Percentiles rank a stretch among this genome's conserved stretches.
Evolutionary conservation across 2,113 vertebrate genomes (phyloP).

Genomic region (Rhinolophus sinicus): DNA sequence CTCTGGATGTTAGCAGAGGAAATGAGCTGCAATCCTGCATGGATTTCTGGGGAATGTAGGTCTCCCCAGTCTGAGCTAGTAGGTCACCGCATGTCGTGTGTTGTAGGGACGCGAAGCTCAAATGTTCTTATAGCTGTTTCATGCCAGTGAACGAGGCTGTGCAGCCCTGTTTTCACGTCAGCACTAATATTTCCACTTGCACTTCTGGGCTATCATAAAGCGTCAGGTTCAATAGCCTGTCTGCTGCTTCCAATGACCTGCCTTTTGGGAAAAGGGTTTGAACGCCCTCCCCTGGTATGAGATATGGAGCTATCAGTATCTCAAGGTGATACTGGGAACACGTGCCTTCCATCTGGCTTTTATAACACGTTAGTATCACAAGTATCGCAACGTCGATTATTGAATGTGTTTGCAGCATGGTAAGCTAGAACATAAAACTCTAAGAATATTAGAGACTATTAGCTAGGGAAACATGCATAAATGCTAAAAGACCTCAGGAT

Average conservation of each 20-base stretch:
- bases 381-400: background rate
- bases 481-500: background rate
- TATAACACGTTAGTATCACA: background rate
- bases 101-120: background rate
- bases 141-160: background rate
- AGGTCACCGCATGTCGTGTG: background rate
- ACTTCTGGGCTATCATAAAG: background rate
- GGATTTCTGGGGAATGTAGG: background rate
- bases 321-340: background rate
- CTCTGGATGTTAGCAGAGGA: background rate
- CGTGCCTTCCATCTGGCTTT: background rate
- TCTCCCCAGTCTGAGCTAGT: background rate
- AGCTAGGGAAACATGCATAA: background rate
- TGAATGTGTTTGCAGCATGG: background rate
- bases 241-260: background rate
- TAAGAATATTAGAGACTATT: background rate
- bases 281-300: background rate
- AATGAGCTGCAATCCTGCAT: background rate
- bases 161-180: background rate
- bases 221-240: too few relatives aligned
- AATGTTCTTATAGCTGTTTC: background rate
- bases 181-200: background rate
- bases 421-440: slow-evolving; percentile 10
- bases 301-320: background rate
- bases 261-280: background rate